phyloP scores from a whole-genome alignment of 2,797 vertebrate species.

The Champsocephalus gunnari region DNA sequence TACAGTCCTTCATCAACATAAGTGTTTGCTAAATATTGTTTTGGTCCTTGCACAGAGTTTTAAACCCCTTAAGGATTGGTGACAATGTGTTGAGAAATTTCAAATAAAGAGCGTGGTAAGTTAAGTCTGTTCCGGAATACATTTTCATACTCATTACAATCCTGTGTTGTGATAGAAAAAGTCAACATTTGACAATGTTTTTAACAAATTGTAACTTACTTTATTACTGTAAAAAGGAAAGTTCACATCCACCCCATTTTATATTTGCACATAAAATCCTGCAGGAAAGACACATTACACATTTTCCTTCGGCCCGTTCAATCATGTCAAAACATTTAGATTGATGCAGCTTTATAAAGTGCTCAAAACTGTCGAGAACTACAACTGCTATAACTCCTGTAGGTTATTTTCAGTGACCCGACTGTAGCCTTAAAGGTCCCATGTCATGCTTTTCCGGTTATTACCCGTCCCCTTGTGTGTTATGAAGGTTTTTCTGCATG shows the following conservation, averaged over 20 bases:
- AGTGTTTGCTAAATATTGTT: neutral
- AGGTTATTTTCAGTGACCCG: too few species aligned
- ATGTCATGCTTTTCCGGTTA: too few species aligned
- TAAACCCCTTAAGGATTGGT: neutral
- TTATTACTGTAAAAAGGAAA: neutral
- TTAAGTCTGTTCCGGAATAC: neutral
- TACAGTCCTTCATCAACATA: neutral
- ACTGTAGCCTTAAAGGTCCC: too few species aligned
- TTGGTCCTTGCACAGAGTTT: neutral
- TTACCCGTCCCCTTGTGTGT: too few species aligned
- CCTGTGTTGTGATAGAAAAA: neutral
- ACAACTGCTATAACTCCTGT: too few species aligned
- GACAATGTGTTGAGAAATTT: neutral
- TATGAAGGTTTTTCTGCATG: too few species aligned
- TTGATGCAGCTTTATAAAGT: too few species aligned
- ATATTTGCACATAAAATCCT: neutral
- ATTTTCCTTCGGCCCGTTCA: too few species aligned
- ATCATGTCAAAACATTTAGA: too few species aligned
- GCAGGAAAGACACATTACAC: too few species aligned
- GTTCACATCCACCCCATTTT: neutral
- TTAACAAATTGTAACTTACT: neutral
- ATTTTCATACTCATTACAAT: neutral
- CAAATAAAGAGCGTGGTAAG: neutral
- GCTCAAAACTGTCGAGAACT: too few species aligned
- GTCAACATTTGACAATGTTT: too few species aligned